A percentile compares a stretch with the other conserved stretches of the same genome.
Conservation (phyloP, 2,113 vertebrate genomes). For the Cariama cristata region DNA sequence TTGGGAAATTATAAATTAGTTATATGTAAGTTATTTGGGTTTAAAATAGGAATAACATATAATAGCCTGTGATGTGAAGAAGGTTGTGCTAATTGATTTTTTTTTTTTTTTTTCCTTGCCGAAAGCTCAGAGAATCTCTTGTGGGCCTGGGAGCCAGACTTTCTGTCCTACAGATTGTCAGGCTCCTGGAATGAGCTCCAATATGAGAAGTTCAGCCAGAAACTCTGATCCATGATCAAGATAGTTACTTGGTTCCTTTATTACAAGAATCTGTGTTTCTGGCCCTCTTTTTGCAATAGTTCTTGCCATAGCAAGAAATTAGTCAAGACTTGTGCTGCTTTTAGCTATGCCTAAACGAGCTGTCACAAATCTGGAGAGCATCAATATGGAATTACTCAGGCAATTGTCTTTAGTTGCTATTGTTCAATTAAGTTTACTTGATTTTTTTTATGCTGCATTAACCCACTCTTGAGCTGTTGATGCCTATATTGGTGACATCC, state of each 20-base stretch:
- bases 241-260: background rate
- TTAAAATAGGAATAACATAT: background rate
- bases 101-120: no score
- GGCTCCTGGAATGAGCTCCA: background rate
- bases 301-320: background rate
- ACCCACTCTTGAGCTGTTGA: background rate
- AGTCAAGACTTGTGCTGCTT: background rate
- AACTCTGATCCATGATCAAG: background rate
- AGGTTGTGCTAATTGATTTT: background rate
- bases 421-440: background rate
- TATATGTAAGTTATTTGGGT: background rate
- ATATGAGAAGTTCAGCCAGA: background rate
- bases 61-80: background rate
- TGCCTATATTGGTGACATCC: background rate
- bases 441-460: background rate
- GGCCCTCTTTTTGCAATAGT: background rate
- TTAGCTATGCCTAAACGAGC: background rate
- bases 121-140: background rate
- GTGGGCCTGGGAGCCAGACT: no score
- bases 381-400: background rate
- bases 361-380: background rate
- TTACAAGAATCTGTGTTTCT: background rate
- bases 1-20: background rate
- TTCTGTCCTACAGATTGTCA: background rate
- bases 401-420: background rate